Conservation (phyloP, 2,888 invertebrate species). For the Agriotes lineatus region DNA sequence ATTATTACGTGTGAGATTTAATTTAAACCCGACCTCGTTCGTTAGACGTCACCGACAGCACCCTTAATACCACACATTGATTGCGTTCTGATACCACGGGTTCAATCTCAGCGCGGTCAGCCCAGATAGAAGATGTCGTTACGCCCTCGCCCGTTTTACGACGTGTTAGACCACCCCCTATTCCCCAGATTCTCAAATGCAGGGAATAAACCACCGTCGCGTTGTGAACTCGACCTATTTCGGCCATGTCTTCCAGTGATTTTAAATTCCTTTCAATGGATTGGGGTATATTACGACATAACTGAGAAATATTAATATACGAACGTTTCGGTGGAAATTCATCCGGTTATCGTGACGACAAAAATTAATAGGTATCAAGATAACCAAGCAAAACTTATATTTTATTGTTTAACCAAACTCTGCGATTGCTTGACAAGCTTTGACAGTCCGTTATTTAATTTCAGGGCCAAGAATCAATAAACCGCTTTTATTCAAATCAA, state of each 20-base stretch:
- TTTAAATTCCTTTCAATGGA: too few relatives aligned
- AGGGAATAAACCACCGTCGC: slow-evolving; percentile 31
- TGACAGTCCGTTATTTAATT: too few relatives aligned
- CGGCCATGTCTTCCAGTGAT: slow-evolving; percentile 21
- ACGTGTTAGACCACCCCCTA: slow-evolving; percentile 47
- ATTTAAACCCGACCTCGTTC: slow-evolving; percentile 41
- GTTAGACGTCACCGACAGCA: slow-evolving; percentile 40
- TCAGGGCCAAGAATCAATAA: too few relatives aligned
- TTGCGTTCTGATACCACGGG: slow-evolving; percentile 46
- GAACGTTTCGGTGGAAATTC: too few relatives aligned
- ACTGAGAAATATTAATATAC: too few relatives aligned
- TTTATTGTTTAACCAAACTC: too few relatives aligned
- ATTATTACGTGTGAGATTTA: slow-evolving; percentile 41
- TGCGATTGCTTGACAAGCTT: too few relatives aligned
- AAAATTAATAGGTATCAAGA: too few relatives aligned
- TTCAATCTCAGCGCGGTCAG: slow-evolving; percentile 49
- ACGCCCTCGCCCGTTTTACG: slow-evolving; percentile 47
- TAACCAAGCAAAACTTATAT: too few relatives aligned
- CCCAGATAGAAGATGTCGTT: slow-evolving; percentile 45
- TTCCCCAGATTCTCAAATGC: slow-evolving; percentile 36
- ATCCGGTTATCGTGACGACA: too few relatives aligned
- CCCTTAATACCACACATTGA: slow-evolving; percentile 44
- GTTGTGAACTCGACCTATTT: slow-evolving; percentile 31
- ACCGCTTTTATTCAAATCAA: too few relatives aligned
- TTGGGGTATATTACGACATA: too few relatives aligned